Evolutionary conservation across 1,140 invertebrate species (phyloP).

Genomic region (Lepidurus arcticus): DNA sequence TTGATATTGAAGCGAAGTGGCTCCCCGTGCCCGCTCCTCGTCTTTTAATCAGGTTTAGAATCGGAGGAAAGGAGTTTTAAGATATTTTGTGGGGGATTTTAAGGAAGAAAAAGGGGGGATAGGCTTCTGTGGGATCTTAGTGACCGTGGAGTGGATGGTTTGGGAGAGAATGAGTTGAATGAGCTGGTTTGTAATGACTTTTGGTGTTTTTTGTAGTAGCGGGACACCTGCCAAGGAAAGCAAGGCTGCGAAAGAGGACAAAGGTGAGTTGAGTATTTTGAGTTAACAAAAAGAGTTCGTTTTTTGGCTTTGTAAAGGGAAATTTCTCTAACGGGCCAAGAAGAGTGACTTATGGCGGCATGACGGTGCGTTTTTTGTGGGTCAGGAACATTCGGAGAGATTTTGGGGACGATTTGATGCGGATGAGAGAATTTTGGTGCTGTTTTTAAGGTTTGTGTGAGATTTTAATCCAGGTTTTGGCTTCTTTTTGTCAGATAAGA

Average conservation of each 20-base stretch:
- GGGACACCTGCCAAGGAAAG: background rate
- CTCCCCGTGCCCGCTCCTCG: background rate
- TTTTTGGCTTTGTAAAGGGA: background rate
- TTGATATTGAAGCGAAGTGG: background rate
- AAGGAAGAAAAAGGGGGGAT: background rate
- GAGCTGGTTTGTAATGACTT: background rate
- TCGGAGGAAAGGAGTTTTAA: background rate
- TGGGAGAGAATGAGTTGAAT: background rate
- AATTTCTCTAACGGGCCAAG: background rate
- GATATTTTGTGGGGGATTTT: too few relatives aligned
- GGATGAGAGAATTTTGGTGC: too few relatives aligned
- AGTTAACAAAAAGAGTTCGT: background rate
- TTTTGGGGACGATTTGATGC: background rate
- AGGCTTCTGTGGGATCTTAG: background rate
- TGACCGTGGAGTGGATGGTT: too few relatives aligned
- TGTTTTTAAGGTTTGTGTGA: background rate
- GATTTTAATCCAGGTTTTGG: background rate
- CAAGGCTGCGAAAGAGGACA: conserved; percentile 35
- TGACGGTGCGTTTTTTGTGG: conserved; percentile 16
- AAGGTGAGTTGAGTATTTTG: conserved; percentile 33
- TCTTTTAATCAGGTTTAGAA: background rate
- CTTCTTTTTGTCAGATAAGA: conserved; percentile 24
- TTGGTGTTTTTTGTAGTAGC: background rate
- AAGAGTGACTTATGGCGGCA: background rate
- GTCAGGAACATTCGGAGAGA: background rate